A percentile compares a stretch with the other conserved stretches of the same genome.
Conservation (phyloP, 2,113 vertebrate species). For the Sula dactylatra region DNA sequence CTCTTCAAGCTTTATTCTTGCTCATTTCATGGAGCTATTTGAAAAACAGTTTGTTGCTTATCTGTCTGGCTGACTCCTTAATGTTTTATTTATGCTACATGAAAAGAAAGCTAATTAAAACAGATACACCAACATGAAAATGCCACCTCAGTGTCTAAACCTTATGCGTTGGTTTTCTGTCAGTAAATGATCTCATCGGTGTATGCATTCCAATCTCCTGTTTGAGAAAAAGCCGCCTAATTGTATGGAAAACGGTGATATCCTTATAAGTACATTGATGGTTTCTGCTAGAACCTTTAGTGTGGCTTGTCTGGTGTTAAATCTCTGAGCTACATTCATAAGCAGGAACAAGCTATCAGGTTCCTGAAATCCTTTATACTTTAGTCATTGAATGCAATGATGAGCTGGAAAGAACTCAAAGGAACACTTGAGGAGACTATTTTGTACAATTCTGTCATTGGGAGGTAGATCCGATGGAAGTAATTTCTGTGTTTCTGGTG, state of each 20-base stretch:
- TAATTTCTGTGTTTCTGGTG: neutral
- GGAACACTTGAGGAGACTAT: neutral
- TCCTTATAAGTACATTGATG: neutral
- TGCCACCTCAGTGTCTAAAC: neutral
- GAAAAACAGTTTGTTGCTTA: conserved; percentile 25
- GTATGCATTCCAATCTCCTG: neutral
- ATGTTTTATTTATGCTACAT: conserved; percentile 43
- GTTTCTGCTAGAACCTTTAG: neutral
- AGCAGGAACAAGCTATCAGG: neutral
- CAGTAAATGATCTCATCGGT: neutral
- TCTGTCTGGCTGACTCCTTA: conserved; percentile 22
- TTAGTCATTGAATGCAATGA: neutral
- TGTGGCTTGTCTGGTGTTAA: neutral
- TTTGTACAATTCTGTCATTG: neutral
- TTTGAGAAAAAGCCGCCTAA: neutral
- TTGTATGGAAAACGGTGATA: neutral
- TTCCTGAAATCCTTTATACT: neutral
- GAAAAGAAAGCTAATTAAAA: conserved; percentile 56
- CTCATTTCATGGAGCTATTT: conserved; percentile 56
- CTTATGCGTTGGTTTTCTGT: neutral
- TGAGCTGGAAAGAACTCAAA: neutral
- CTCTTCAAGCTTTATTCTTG: conserved; percentile 58
- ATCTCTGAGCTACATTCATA: neutral
- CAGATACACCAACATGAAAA: neutral
- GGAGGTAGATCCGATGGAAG: neutral